Conservation (phyloP, 1,140 invertebrate genomes). For the Notospermus geniculatus region DNA sequence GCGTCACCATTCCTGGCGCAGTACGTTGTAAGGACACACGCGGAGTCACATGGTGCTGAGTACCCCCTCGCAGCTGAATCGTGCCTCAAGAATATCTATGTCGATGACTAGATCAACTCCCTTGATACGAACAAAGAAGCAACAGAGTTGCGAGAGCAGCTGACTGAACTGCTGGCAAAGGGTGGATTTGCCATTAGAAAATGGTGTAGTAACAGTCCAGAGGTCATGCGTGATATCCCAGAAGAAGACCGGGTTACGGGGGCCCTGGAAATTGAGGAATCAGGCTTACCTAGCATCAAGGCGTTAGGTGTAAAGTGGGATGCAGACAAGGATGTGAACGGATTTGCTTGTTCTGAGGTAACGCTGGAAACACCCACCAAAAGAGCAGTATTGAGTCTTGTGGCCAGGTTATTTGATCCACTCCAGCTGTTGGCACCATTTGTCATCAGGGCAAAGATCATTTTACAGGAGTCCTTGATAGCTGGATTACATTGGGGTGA, state of each 20-base stretch:
- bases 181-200: neutral
- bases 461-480: neutral
- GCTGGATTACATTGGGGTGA: neutral
- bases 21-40: neutral
- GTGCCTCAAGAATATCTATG: neutral
- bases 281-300: neutral
- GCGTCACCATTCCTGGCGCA: neutral
- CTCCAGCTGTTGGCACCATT: neutral
- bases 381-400: neutral
- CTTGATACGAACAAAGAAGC: neutral
- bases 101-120: neutral
- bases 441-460: neutral
- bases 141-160: neutral
- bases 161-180: neutral
- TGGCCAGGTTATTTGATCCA: constrained; percentile 6
- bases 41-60: neutral
- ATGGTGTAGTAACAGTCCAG: neutral
- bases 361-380: too few species aligned
- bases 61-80: neutral
- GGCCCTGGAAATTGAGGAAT: neutral
- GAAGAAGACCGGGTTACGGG: neutral
- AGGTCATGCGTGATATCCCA: neutral
- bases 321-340: neutral
- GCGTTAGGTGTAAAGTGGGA: neutral
- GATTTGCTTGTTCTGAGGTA: neutral